A percentile compares a stretch with the other conserved stretches of the same genome.
These are phyloP conservation scores for Mobula hypostoma DNA, from an alignment of 2,113 vertebrate genomes.

Conservation along the genomic window DNA sequence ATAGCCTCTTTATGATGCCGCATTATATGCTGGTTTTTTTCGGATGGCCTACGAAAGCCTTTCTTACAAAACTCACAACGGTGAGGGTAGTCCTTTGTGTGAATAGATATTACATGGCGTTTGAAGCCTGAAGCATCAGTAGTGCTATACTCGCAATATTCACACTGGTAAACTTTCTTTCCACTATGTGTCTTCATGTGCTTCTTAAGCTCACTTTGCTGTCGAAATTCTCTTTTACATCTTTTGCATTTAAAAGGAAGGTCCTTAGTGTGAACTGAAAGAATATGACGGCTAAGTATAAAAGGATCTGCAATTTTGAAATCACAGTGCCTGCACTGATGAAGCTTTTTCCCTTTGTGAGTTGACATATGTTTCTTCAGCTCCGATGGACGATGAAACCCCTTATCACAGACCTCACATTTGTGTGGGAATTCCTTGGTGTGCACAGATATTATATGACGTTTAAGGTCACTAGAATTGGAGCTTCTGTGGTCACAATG, in stretches of 20 bases:
- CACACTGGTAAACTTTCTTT: slow-evolving; percentile 96
- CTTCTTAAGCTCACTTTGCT: slow-evolving; percentile 93
- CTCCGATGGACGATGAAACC: slow-evolving; percentile 94
- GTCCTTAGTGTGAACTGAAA: slow-evolving; percentile 97
- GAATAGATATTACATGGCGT: slow-evolving; percentile 97
- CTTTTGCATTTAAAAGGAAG: slow-evolving; percentile 97
- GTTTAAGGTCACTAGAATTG: slow-evolving; percentile 96
- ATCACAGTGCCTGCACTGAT: slow-evolving; percentile 97
- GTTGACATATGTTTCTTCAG: slow-evolving; percentile 94
- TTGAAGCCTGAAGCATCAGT: slow-evolving; percentile 98
- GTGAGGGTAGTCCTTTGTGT: slow-evolving; percentile 98
- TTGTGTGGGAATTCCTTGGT: slow-evolving; percentile 99
- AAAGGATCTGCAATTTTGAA: slow-evolving; percentile 96
- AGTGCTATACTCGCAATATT: slow-evolving; percentile 98
- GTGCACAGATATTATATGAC: slow-evolving; percentile 96
- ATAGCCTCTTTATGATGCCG: slow-evolving; percentile 95
- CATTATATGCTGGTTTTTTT: slow-evolving; percentile 99
- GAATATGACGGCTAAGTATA: slow-evolving; percentile 90
- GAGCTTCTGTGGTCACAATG: slow-evolving; percentile 99
- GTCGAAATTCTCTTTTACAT: slow-evolving; percentile 88
- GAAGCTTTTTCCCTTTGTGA: slow-evolving; percentile 92
- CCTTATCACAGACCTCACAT: slow-evolving; percentile 96
- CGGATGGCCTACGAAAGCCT: slow-evolving; percentile 92
- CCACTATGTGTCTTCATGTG: slow-evolving; percentile 99
- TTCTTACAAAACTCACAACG: slow-evolving; percentile 98